Base-by-base conservation (phyloP, 2,113 vertebrate species). In the Pseudorasbora parva region DNA sequence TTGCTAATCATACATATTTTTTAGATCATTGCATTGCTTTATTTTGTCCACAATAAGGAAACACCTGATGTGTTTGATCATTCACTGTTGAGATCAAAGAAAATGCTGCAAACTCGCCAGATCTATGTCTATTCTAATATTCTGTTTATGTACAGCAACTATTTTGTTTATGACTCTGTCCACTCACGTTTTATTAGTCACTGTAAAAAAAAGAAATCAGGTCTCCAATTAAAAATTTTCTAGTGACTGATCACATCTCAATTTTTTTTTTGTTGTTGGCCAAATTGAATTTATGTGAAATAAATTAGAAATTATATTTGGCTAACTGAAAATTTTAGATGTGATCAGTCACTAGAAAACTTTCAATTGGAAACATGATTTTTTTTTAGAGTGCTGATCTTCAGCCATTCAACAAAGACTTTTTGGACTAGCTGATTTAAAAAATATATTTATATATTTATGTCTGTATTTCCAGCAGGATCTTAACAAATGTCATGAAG, bases 401-500 rank as follows among this genome's bases (percentile, higher is more conserved):
- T 57, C 6, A 33, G 11, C 1, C 19, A 10, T 74, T 73, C 21
- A 69, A 11, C 4, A 12, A 69, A 8, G 11, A 4, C 5, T 23
- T 45, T 69, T 71, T 45, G 21, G 37, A 23, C 37, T 71, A 19
- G 15, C 49, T 51, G 49, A 7, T 71, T n/a, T n/a, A 23, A 12
- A 14, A 14, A 23, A 71, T n/a, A n/a, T n/a, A n/a, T n/a, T n/a
- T n/a, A 43, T 1, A 69, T 41, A 66, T 85, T 47, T 64, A 4
- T 84, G 14, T 77, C 10, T 87, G 30, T 79, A 21, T 86, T 78
- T 71, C 78, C 69, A 75, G 77, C 91, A 95, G 94, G 93, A 94
- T 88, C 90, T 88, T 82, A 88, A 91, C 75, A 88, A 84, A 85
- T 90, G 89, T 86, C 90, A 92, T 82, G 81, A 86, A 79, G 86